These are phyloP conservation scores for Pachypeltis micranthus DNA, from an alignment of 1,140 invertebrate species.

Conservation along the genomic window DNA sequence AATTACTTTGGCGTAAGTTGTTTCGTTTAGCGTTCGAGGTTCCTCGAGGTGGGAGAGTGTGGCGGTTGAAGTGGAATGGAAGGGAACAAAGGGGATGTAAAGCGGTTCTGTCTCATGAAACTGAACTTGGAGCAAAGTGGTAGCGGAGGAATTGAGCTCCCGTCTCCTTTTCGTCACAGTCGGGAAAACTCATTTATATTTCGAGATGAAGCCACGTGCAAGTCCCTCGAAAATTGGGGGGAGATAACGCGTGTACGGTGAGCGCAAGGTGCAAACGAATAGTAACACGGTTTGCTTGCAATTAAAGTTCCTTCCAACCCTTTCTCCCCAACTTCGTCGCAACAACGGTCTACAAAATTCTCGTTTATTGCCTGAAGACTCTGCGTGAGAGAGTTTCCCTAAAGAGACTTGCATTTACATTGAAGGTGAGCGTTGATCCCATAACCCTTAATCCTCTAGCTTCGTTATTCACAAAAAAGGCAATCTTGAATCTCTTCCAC, in stretches of 20 bases:
- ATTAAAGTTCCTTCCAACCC: too few relatives aligned
- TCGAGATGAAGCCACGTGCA: conserved; percentile 5
- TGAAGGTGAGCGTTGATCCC: too few relatives aligned
- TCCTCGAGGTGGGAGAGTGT: not conserved
- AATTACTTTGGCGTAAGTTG: not conserved
- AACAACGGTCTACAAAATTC: too few relatives aligned
- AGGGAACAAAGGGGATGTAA: not conserved
- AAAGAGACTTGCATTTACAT: too few relatives aligned
- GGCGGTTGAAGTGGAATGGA: too few relatives aligned
- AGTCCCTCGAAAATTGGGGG: not conserved
- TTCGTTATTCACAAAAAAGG: too few relatives aligned
- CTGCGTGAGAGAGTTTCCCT: too few relatives aligned
- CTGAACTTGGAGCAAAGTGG: not conserved
- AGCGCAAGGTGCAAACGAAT: not conserved
- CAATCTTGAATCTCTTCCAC: too few relatives aligned
- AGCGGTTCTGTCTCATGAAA: not conserved
- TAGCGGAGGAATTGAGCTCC: not conserved
- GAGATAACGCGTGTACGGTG: not conserved
- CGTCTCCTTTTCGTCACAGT: not conserved
- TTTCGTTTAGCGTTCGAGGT: not conserved
- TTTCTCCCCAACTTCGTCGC: too few relatives aligned
- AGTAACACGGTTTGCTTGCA: not conserved
- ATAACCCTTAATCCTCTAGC: too few relatives aligned
- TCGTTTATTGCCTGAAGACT: too few relatives aligned
- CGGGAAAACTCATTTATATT: conserved; percentile 2